Percentiles rank a stretch among this genome's conserved stretches.
Conservation (phyloP, 1,140 invertebrate genomes). For the Apis cerana region DNA sequence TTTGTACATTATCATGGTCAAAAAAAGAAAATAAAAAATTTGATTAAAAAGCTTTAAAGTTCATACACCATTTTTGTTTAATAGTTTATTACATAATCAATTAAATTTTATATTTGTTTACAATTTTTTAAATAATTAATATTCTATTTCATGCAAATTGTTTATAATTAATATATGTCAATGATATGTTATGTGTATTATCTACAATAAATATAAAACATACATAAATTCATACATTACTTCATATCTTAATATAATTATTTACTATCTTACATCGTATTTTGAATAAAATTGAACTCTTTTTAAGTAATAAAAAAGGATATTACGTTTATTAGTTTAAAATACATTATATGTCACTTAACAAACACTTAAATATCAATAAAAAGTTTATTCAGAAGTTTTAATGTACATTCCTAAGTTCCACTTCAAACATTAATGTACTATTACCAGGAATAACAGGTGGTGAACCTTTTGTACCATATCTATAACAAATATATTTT, state of each 20-base stretch:
- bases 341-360: slow-evolving; percentile 36
- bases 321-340: slow-evolving; percentile 20
- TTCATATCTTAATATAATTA: neutral
- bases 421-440: slow-evolving; percentile 92
- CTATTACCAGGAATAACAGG: slow-evolving; percentile 93
- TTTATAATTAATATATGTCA: neutral
- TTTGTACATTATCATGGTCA: slow-evolving; percentile 75
- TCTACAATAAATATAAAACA: neutral
- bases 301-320: slow-evolving; percentile 26
- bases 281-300: neutral
- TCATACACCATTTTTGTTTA: slow-evolving; percentile 12
- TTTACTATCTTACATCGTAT: neutral
- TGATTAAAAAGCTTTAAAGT: slow-evolving; percentile 31
- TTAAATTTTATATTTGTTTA: neutral
- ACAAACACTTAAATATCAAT: slow-evolving; percentile 11
- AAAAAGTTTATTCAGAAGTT: slow-evolving; percentile 20
- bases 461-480: slow-evolving; percentile 89
- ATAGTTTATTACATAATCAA: slow-evolving; percentile 26
- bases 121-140: neutral
- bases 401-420: slow-evolving; percentile 91
- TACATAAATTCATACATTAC: neutral
- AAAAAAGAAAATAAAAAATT: slow-evolving; percentile 55
- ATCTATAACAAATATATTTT: slow-evolving; percentile 82
- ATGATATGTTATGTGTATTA: neutral
- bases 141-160: neutral